These are phyloP conservation scores for Trachymyrmex cornetzi DNA, from an alignment of 1,140 invertebrate species.

Conservation along the genomic window DNA sequence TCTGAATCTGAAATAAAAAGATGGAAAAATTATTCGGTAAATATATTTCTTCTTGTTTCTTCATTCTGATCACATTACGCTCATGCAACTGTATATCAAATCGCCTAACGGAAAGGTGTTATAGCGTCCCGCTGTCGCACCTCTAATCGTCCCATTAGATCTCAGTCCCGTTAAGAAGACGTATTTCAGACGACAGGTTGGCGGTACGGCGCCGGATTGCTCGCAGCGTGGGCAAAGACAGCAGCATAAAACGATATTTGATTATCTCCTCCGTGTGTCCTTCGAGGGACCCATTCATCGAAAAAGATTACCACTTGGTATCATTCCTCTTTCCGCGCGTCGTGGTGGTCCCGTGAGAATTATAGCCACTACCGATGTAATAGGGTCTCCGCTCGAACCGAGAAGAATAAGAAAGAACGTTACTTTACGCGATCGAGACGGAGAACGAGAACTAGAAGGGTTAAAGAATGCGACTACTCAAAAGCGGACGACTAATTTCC, in stretches of 20 bases:
- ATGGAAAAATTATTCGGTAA: neutral
- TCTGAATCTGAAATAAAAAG: neutral
- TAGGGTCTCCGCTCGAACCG: conserved; percentile 51
- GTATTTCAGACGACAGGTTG: conserved; percentile 42
- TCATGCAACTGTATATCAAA: neutral
- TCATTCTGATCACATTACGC: neutral
- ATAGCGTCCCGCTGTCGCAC: conserved; percentile 13
- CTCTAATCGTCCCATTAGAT: conserved; percentile 62
- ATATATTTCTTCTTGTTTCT: neutral
- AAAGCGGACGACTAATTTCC: conserved; percentile 70
- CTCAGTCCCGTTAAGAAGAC: conserved; percentile 50
- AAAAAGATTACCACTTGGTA: conserved; percentile 70
- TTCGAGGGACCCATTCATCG: conserved; percentile 47
- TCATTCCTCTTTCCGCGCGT: conserved; percentile 59
- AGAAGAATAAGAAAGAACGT: neutral
- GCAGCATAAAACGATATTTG: conserved; percentile 60
- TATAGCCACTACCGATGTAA: conserved; percentile 80
- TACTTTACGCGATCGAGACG: conserved; percentile 13
- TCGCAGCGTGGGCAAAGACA: conserved; percentile 68
- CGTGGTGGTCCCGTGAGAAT: conserved; percentile 79
- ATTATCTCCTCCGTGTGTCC: conserved; percentile 57
- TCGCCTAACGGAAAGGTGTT: conserved; percentile 30
- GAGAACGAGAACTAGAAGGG: conserved; percentile 30
- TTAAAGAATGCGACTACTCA: conserved; percentile 66
- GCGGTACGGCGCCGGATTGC: conserved; percentile 37